Conservation (phyloP, 2,113 vertebrate species). For the Nycticorax nycticorax region DNA sequence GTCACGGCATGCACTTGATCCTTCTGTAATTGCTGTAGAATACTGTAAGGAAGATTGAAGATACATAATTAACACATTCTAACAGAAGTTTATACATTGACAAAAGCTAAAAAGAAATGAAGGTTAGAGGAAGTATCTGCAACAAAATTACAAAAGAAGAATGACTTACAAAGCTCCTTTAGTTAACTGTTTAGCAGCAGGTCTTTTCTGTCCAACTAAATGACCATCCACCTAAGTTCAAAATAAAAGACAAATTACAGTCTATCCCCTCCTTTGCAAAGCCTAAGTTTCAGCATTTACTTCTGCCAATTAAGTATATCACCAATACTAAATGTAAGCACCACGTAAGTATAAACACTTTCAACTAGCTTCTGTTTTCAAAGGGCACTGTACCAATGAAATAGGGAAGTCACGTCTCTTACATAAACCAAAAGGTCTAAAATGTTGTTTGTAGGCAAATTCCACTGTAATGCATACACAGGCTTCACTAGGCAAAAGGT, state of each 20-base stretch:
- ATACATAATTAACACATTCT: background rate
- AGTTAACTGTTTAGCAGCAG: slow-evolving; percentile 86
- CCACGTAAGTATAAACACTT: background rate
- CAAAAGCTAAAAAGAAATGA: background rate
- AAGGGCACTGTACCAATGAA: background rate
- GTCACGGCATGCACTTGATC: slow-evolving; percentile 85
- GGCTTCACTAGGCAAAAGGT: background rate
- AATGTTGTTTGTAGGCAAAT: background rate
- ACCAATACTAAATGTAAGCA: background rate
- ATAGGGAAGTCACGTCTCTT: background rate
- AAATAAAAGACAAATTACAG: slow-evolving; percentile 50
- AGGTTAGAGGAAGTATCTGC: background rate
- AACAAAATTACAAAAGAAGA: background rate
- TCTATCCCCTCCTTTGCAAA: background rate
- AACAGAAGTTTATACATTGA: background rate
- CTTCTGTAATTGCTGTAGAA: slow-evolving; percentile 87
- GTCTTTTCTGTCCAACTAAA: slow-evolving; percentile 84
- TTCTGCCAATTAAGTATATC: background rate
- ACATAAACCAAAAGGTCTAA: background rate
- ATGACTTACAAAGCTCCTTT: slow-evolving; percentile 92
- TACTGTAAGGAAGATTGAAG: slow-evolving; percentile 69
- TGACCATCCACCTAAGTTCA: slow-evolving; percentile 74
- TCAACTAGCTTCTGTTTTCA: background rate
- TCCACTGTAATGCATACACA: background rate
- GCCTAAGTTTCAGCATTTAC: background rate